Base-by-base conservation (phyloP, 2,797 vertebrate genomes). In the Peromyscus melanophrys region DNA sequence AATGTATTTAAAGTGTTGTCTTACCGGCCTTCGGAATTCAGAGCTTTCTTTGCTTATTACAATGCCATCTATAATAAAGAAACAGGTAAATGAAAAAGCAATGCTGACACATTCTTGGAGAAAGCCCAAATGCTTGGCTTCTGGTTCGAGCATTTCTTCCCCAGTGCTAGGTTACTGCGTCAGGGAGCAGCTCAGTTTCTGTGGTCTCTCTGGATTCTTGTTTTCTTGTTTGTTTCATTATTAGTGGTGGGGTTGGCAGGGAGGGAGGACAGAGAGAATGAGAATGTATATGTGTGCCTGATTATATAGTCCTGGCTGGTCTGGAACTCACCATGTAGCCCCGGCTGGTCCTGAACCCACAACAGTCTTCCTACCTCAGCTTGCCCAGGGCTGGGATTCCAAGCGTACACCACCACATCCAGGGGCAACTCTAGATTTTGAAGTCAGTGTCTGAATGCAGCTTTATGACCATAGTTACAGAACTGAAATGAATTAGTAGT, bases 11-110 rank as follows among this genome's bases (percentile, higher is more conserved):
- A 99, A 98, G 99, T 97, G 16, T 98, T 99, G 27, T 98, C 99
- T 89, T 99, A 99, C 83, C 98, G 99, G 46, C 99, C 99, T 10
- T 97, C 97, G 40, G 99, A 99, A 98, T 99, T 99, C 97, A 98
- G 99, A 97, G 99, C 99, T 40, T 99, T 99, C 98, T 99, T 99
- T 94, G 96, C 99, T 4, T 99, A 99, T 97, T 99, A 99, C 98
- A 99, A 99, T 75, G 98, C 98, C 65, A 97, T 99, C 40, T 99
- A 99, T 99, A 99, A 99, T 98, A 99, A 99, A 97, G 99, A 99
- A 93, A 99, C 99, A 98, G 99, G 99, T 99, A 98, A 96, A 84
- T 57, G 67, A 31, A 89, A 81, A 85, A 55, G 11, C 23, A 76
- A 6, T 77, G 25, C 21, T 57, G 40, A 81, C 19, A 73, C 29